Conservation (phyloP, 2,888 invertebrate genomes). For the Therioaphis trifolii region DNA sequence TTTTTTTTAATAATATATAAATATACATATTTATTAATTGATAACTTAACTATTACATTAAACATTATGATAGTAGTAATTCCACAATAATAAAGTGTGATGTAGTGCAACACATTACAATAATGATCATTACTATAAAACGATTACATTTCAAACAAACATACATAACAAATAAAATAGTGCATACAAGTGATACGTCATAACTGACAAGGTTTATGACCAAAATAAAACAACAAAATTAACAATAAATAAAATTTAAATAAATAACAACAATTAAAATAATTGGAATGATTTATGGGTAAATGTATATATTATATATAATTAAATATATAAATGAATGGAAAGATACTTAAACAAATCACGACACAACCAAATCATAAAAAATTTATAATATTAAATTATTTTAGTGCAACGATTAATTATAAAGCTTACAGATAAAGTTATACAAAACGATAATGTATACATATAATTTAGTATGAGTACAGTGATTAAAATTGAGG, state of each 20-base stretch:
- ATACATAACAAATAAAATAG: constrained; percentile 16
- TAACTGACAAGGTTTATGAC: background rate
- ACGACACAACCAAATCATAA: constrained; percentile 33
- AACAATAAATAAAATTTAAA: constrained; percentile 53
- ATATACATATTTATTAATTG: background rate
- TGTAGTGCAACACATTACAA: constrained; percentile 6
- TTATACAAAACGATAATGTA: background rate
- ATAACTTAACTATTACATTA: background rate
- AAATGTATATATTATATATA: background rate
- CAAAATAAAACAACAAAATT: constrained; percentile 37
- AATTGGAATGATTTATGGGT: constrained; percentile 8
- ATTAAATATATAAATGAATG: background rate
- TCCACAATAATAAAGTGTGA: constrained; percentile 4
- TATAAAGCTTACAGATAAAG: constrained; percentile 17
- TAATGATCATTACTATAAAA: constrained; percentile 5
- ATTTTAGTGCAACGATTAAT: constrained; percentile 8
- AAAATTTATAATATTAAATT: constrained; percentile 31
- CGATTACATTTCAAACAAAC: constrained; percentile 22
- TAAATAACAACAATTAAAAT: background rate
- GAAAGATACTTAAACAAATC: constrained; percentile 26
- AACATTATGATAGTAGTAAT: background rate
- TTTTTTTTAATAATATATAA: constrained; percentile 16
- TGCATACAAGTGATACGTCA: constrained; percentile 43
- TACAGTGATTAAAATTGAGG: background rate
- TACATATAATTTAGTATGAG: background rate